Base-by-base conservation (phyloP, 1,140 invertebrate genomes). In the Drosophila pachea region DNA sequence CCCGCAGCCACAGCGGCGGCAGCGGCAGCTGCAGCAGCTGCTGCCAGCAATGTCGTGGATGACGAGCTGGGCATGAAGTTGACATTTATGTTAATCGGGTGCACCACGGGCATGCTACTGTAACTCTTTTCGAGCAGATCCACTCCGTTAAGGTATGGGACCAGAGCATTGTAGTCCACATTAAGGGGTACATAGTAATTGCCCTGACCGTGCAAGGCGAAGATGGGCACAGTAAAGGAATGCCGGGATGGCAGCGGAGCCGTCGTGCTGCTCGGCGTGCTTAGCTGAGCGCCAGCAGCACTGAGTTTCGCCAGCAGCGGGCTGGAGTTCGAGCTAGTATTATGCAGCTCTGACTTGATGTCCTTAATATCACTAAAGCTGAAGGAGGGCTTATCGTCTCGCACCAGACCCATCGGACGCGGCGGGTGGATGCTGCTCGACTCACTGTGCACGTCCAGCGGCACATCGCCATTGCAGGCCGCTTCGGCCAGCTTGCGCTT, bases 101-200 rank as follows among this genome's bases (percentile, higher is more conserved):
- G 97, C 12, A 97, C 91, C 3, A 92, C 91, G 0, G 92, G 90
- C 55, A 91, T 90, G 31, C 92, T 91, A 0, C 87, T 76, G 47
- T 90, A 87, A 54, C 91, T 89, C 33, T 91, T 90, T 63, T 92
- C 91, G 33, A 92, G 74, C 38, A 92, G 86, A 88, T 93, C 91
- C 68, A 91, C 91, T 4, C 91, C 92, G 7, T 91, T 91, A 2
- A 96, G 90, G 71, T 94, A 93, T 0, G 95, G 94, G 66, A 94
- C 89, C 12, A 98, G 88, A 11, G 94, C 90, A 12, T 94, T 91
- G 52, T 94, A 93, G 70, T 97, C 95, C 11, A 98, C 92, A n/a
- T 95, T 96, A 43, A 98, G 89, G 4, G 97, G 97, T 52, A 98
- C 92, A 89, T 98, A 98, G 87, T 95, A 98, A n/a, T 95, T 94